These are phyloP conservation scores for Temnothorax nylanderi DNA, from an alignment of 1,140 invertebrate species.

Conservation along the genomic window DNA sequence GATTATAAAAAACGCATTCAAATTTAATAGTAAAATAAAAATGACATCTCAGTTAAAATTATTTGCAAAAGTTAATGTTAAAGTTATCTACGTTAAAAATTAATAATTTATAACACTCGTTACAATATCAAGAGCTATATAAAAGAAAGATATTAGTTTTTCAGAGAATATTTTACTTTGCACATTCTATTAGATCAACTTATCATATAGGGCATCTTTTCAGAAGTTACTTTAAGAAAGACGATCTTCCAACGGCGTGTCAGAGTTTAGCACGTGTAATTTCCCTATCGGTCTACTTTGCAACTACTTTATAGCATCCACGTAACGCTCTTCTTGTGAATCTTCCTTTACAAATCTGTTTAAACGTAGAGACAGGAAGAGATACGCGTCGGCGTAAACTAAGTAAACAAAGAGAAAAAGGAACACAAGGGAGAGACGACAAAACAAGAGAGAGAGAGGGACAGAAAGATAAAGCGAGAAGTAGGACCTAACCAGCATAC, in stretches of 20 bases:
- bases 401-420: constrained; percentile 11
- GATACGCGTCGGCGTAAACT: constrained; percentile 17
- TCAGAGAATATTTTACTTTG: neutral
- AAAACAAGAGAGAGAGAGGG: neutral
- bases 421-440: neutral
- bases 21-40: neutral
- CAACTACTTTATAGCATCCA: constrained; percentile 39
- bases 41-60: neutral
- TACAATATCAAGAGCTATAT: neutral
- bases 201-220: neutral
- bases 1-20: neutral
- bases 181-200: neutral
- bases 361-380: neutral
- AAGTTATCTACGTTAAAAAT: neutral
- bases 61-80: neutral
- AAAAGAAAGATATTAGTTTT: constrained; percentile 1
- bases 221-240: constrained; percentile 19
- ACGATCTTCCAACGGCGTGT: constrained; percentile 1
- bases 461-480: neutral
- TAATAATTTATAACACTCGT: neutral
- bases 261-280: constrained; percentile 29
- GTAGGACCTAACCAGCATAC: constrained; percentile 12
- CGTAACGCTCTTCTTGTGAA: neutral
- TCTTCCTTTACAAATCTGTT: constrained; percentile 8
- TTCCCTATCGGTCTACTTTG: constrained; percentile 34